Evolutionary conservation across 2,888 invertebrate genomes (phyloP).

Genomic region (Buathra laborator): DNA sequence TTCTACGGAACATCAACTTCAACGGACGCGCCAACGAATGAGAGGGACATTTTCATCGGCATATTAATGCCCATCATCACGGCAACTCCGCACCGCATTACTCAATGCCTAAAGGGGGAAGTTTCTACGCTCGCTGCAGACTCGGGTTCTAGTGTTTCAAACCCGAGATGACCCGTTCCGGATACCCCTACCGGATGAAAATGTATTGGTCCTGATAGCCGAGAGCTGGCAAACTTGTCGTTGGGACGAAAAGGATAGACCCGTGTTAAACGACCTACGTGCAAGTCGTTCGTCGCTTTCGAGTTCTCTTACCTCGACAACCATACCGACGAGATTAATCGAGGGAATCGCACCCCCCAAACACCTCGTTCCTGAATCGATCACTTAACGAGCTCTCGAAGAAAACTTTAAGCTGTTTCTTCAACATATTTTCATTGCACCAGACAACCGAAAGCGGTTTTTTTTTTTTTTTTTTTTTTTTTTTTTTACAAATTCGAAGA

Average conservation of each 20-base stretch:
- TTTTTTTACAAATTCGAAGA: not conserved
- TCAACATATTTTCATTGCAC: not conserved
- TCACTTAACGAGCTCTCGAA: not conserved
- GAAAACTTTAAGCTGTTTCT: constrained; percentile 6
- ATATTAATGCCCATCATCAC: constrained; percentile 83
- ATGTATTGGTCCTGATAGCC: constrained; percentile 71
- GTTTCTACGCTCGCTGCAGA: constrained; percentile 36
- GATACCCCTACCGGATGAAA: constrained; percentile 66
- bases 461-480: not conserved
- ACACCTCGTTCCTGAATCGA: not conserved
- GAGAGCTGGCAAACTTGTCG: not conserved
- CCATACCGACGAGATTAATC: constrained; percentile 22
- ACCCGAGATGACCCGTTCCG: constrained; percentile 58
- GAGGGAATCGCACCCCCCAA: constrained; percentile 21
- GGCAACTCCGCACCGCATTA: constrained; percentile 83
- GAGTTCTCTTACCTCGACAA: not conserved
- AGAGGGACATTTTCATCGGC: constrained; percentile 83
- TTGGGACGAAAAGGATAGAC: constrained; percentile 2
- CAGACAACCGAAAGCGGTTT: not conserved
- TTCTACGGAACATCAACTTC: constrained; percentile 14
- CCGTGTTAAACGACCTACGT: constrained; percentile 29
- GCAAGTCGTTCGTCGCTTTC: constrained; percentile 16
- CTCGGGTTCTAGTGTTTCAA: constrained; percentile 80
- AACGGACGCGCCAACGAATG: constrained; percentile 48
- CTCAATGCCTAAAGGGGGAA: constrained; percentile 79